A percentile compares a stretch with the other conserved stretches of the same genome.
Conservation (phyloP, 2,797 vertebrate species). For the Paramormyrops hopkinsi region DNA sequence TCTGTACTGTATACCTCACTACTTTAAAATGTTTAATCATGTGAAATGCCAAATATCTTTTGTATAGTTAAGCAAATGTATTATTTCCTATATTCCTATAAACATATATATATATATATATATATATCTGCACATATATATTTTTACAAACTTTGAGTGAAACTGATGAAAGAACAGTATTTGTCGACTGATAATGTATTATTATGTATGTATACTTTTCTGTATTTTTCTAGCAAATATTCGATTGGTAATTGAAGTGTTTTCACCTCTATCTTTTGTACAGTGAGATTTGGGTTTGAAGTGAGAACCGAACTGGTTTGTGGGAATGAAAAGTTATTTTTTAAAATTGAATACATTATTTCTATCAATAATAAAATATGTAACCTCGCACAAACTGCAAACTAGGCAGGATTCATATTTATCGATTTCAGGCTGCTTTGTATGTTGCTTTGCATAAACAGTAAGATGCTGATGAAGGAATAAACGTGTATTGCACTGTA, state of each 20-base stretch:
- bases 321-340: not conserved
- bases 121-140: not conserved
- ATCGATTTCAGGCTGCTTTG: not conserved
- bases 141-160: not conserved
- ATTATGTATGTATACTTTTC: not conserved
- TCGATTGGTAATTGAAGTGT: not conserved
- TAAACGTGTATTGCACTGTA: not conserved
- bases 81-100: not conserved
- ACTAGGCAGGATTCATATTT: not conserved
- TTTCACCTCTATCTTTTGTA: not conserved
- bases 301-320: not conserved
- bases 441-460: not conserved
- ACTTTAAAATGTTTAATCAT: not conserved
- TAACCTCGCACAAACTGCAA: not conserved
- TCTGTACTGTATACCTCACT: slow-evolving; percentile 5
- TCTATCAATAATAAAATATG: not conserved
- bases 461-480: not conserved
- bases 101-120: not conserved
- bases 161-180: not conserved
- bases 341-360: not conserved
- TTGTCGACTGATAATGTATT: not conserved
- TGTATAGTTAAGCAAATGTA: not conserved
- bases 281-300: not conserved
- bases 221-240: not conserved
- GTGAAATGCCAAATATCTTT: not conserved